phyloP scores from a whole-genome alignment of 2,888 invertebrate species.

The Tuta absoluta region DNA sequence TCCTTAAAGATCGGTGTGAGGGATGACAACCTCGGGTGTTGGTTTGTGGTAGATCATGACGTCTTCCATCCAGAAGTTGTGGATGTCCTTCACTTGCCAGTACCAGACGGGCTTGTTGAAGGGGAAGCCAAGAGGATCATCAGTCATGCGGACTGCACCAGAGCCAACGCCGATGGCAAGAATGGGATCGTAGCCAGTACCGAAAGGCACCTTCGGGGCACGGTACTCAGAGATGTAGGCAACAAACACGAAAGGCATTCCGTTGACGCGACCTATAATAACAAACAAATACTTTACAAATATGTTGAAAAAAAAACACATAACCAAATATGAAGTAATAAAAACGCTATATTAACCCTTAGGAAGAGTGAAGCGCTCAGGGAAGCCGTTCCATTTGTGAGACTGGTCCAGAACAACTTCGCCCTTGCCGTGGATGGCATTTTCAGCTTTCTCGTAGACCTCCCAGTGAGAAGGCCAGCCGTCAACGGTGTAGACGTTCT shows the following conservation, averaged over 20 bases:
- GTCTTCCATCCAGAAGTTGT: conserved; percentile 76
- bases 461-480: conserved; percentile 74
- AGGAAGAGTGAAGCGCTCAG: conserved; percentile 83
- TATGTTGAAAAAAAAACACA: background rate
- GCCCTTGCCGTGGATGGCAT: conserved; percentile 69
- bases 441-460: conserved; percentile 70
- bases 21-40: conserved; percentile 57
- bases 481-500: conserved; percentile 79
- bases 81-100: conserved; percentile 58
- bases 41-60: conserved; percentile 79
- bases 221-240: conserved; percentile 81
- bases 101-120: conserved; percentile 75
- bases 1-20: conserved; percentile 44
- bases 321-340: background rate
- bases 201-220: conserved; percentile 62
- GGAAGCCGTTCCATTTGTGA: conserved; percentile 81
- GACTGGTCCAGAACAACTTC: conserved; percentile 69
- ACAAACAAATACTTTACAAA: conserved; percentile 7
- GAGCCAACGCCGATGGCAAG: conserved; percentile 75
- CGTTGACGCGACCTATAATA: conserved; percentile 64
- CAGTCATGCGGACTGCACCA: conserved; percentile 69
- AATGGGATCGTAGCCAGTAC: conserved; percentile 69
- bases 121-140: conserved; percentile 79
- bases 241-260: conserved; percentile 83
- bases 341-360: conserved; percentile 67